A percentile compares a stretch with the other conserved stretches of the same genome.
Conservation (phyloP, 2,888 invertebrate species). For the Scaptomyza cyrtandrae region DNA sequence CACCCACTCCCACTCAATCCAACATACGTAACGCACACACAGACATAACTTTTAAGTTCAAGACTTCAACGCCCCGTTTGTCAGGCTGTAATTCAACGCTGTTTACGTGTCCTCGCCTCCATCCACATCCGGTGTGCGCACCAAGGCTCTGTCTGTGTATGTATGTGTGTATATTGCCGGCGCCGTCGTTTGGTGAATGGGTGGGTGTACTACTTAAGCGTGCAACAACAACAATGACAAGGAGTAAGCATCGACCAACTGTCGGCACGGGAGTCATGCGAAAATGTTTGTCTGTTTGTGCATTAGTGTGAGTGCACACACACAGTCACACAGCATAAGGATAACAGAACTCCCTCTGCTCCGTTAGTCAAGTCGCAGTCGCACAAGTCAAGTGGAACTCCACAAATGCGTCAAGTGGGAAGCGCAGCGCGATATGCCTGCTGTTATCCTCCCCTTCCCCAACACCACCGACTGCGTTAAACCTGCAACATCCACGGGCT, state of each 20-base stretch:
- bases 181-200: constrained; percentile 11
- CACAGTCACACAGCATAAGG: constrained; percentile 29
- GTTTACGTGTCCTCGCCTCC: constrained; percentile 66
- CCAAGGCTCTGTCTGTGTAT: constrained; percentile 31
- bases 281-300: constrained; percentile 49
- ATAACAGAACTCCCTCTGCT: constrained; percentile 42
- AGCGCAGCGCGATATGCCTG: constrained; percentile 53
- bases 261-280: constrained; percentile 61
- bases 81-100: constrained; percentile 78
- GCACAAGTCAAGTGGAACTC: constrained; percentile 60
- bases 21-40: constrained; percentile 26
- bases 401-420: constrained; percentile 67
- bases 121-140: constrained; percentile 43
- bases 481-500: constrained; percentile 5
- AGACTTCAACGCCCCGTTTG: constrained; percentile 78
- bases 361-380: constrained; percentile 62
- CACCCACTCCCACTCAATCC: constrained; percentile 5
- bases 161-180: constrained; percentile 9
- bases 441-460: constrained; percentile 1
- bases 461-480: neutral
- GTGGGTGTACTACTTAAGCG: constrained; percentile 60
- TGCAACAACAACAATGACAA: constrained; percentile 47
- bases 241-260: constrained; percentile 59
- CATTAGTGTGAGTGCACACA: constrained; percentile 23
- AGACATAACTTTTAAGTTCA: constrained; percentile 76